phyloP scores from a whole-genome alignment of 2,888 invertebrate species.

The Andrena dorsata region DNA sequence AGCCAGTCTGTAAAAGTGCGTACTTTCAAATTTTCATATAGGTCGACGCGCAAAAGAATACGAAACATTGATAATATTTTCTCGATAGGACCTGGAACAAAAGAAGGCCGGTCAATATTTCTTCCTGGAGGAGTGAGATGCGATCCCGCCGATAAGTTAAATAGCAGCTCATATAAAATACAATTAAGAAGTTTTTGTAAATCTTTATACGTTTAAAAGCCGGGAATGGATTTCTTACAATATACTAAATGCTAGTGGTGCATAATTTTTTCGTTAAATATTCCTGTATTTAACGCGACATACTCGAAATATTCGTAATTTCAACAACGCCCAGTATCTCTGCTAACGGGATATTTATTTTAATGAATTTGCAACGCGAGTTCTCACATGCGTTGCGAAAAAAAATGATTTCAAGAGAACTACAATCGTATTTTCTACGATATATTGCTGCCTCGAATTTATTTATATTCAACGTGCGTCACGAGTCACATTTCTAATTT shows the following conservation, averaged over 20 bases:
- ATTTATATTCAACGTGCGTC: constrained; percentile 33
- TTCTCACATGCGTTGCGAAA: background rate
- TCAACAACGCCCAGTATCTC: background rate
- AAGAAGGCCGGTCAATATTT: constrained; percentile 99
- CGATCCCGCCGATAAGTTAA: constrained; percentile 39
- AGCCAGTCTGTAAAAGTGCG: constrained; percentile 96
- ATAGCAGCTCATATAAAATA: constrained; percentile 62
- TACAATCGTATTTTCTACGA: constrained; percentile 30
- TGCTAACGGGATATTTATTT: constrained; percentile 45
- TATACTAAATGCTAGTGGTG: constrained; percentile 34
- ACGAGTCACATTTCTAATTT: constrained; percentile 26
- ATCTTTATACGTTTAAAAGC: constrained; percentile 69
- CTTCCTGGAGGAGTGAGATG: constrained; percentile 96
- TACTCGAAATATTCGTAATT: constrained; percentile 30
- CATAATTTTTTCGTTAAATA: constrained; percentile 27
- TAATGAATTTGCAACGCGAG: constrained; percentile 13
- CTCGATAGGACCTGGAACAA: constrained; percentile 95
- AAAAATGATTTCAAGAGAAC: constrained; percentile 22
- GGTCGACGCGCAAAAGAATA: background rate
- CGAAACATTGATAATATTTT: constrained; percentile 71
- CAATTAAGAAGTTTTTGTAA: constrained; percentile 65
- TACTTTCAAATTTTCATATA: background rate
- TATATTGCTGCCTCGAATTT: constrained; percentile 8
- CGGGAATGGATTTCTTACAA: constrained; percentile 57
- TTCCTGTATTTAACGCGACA: too few relatives aligned